These are phyloP conservation scores for Trichogramma dendrolimi DNA, from an alignment of 2,888 invertebrate species.

Conservation along the genomic window DNA sequence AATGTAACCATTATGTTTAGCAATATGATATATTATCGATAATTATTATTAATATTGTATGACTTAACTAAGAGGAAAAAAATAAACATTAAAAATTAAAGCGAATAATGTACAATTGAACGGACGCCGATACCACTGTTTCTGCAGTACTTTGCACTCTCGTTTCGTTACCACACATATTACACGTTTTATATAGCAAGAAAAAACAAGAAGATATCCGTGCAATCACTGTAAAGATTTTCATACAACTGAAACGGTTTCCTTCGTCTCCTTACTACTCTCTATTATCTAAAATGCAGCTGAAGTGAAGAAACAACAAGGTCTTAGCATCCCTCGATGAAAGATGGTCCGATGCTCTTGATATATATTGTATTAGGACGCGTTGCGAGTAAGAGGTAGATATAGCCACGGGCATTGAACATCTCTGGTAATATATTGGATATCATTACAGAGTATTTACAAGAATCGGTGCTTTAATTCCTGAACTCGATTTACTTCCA, in stretches of 20 bases:
- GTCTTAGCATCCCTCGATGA: too few relatives aligned
- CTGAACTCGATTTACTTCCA: constrained; percentile 35
- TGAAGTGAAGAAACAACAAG: too few relatives aligned
- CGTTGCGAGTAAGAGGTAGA: constrained; percentile 22
- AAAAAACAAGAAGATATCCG: too few relatives aligned
- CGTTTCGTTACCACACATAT: background rate
- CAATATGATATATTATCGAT: constrained; percentile 10
- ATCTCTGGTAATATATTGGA: constrained; percentile 37
- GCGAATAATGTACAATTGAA: constrained; percentile 24
- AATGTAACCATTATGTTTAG: constrained; percentile 6
- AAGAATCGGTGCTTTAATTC: constrained; percentile 39
- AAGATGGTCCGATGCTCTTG: too few relatives aligned
- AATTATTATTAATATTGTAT: constrained; percentile 9
- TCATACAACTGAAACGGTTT: background rate
- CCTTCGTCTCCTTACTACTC: background rate
- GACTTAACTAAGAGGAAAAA: constrained; percentile 16
- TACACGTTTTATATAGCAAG: background rate
- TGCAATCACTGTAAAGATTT: too few relatives aligned
- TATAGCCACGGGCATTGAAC: constrained; percentile 35
- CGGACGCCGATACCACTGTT: constrained; percentile 4
- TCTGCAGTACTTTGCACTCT: background rate
- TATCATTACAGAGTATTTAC: constrained; percentile 50
- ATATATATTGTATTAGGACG: background rate
- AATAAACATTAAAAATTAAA: constrained; percentile 15
- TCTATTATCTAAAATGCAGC: too few relatives aligned